Evolutionary conservation across 2,797 vertebrate genomes (phyloP).

Genomic region (Hirundo rustica): DNA sequence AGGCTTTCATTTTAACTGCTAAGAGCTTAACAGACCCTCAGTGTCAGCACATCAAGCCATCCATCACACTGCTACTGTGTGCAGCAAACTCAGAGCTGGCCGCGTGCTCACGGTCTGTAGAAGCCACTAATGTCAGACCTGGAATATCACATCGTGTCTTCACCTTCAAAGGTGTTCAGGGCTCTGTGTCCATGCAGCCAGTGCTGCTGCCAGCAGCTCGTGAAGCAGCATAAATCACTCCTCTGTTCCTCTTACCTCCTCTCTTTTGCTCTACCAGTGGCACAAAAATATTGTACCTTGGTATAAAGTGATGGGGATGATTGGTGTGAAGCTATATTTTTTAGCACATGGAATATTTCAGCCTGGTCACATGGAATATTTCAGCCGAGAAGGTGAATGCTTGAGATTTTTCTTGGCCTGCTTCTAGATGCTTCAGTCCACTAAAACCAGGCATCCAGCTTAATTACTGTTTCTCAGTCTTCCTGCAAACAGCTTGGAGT

Average conservation of each 20-base stretch:
- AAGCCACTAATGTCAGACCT: background rate
- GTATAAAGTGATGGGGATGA: background rate
- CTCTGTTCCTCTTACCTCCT: background rate
- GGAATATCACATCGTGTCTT: background rate
- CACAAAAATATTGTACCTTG: background rate
- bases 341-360: too few relatives aligned
- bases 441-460: background rate
- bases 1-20: background rate
- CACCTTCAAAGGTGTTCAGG: background rate
- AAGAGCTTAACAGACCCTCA: background rate
- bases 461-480: constrained; percentile 8
- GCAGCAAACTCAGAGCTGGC: background rate
- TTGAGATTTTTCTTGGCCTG: background rate
- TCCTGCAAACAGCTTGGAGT: background rate
- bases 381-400: background rate
- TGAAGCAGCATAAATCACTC: background rate
- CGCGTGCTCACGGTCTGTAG: background rate
- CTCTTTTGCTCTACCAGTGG: background rate
- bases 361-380: background rate
- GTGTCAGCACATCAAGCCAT: background rate
- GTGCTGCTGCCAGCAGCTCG: background rate
- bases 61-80: background rate
- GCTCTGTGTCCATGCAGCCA: background rate
- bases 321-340: background rate
- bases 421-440: background rate